Evolutionary conservation across 2,888 invertebrate species (phyloP), one percentile per base, ranked within the genome.

Genomic region (Agonopterix alstromeriana): DNA sequence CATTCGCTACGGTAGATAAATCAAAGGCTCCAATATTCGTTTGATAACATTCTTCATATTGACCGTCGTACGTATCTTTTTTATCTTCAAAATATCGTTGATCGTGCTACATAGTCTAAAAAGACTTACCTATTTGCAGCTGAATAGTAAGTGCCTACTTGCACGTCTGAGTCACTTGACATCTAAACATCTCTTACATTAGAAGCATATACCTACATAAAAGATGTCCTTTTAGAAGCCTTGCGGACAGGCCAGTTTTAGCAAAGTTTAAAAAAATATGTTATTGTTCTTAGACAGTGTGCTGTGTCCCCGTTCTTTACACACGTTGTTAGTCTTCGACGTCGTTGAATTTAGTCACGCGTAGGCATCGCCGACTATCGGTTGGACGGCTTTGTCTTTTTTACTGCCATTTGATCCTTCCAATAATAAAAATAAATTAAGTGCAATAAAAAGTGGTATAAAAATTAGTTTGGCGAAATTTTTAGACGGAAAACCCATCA

Each of bases 321-420:
- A 66, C 63, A 61, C 65, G 69, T 65, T 67, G 69, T 68, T 57
- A 61, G 63, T 70, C 60, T 63, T 67, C 58, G 58, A 62, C 63
- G 67, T 63, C 67, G 67, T 66, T 56, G 70, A 72, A 72, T 76
- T 81, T 78, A 82, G 80, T 82, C 78, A 81, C 80, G 79, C 76
- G 78, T 78, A 77, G 71, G 74, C 78, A 66, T 70, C 65, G 75
- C 63, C 60, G 71, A 66, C 66, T 73, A 71, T 70, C 76, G 77
- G 77, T 74, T 70, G 77, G 69, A 70, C 69, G 67, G 56, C 59
- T 65, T 71, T 67, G 64, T 65, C 27, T 27, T 65, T 66, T 65
- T 63, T 58, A 53, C 42, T 46, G 42, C 46, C 17, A 36, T 38
- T 36, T 10, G 42, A 51, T 58, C 52, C 54, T 47, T 51, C 17